Percentiles rank a stretch among this genome's conserved stretches.
Evolutionary conservation across 2,797 vertebrate species (phyloP).

Genomic region (Spea hammondii): DNA sequence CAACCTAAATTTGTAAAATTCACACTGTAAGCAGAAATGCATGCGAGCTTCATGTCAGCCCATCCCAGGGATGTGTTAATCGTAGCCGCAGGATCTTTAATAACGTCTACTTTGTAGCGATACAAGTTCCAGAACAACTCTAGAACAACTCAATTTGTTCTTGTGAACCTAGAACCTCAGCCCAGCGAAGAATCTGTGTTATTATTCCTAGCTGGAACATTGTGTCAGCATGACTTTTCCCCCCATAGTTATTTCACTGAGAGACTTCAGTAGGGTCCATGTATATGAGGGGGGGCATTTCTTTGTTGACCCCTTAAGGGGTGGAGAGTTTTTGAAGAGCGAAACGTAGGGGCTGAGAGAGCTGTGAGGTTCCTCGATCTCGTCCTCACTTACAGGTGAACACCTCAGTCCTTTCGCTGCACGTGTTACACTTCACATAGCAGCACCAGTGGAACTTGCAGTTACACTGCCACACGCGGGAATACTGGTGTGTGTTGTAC

Average conservation of each 20-base stretch:
- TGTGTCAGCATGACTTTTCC: conserved; percentile 8
- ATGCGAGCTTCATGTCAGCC: conserved; percentile 28
- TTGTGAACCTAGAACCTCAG: not conserved
- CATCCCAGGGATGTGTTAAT: not conserved
- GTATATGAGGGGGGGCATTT: conserved; percentile 44
- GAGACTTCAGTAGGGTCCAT: conserved; percentile 36
- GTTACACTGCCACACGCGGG: conserved; percentile 95
- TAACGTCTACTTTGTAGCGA: conserved; percentile 19
- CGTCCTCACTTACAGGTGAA: conserved; percentile 91
- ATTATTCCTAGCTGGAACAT: no score
- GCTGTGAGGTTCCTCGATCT: not conserved
- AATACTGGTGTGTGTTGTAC: conserved; percentile 96
- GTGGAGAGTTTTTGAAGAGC: conserved; percentile 35
- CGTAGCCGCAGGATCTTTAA: conserved; percentile 9
- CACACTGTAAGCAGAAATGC: conserved; percentile 32
- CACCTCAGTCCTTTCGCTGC: conserved; percentile 95
- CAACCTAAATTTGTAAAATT: conserved; percentile 50
- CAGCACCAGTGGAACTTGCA: conserved; percentile 99
- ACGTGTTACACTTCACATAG: conserved; percentile 96
- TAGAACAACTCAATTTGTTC: not conserved
- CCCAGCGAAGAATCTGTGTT: conserved; percentile 8
- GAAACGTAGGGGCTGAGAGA: conserved; percentile 43
- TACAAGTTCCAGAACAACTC: rapidly evolving
- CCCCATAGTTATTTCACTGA: conserved; percentile 8
- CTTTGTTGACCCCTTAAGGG: conserved; percentile 41